Evolutionary conservation across 2,113 vertebrate species (phyloP).

Genomic region (Dicerorhinus sumatrensis): DNA sequence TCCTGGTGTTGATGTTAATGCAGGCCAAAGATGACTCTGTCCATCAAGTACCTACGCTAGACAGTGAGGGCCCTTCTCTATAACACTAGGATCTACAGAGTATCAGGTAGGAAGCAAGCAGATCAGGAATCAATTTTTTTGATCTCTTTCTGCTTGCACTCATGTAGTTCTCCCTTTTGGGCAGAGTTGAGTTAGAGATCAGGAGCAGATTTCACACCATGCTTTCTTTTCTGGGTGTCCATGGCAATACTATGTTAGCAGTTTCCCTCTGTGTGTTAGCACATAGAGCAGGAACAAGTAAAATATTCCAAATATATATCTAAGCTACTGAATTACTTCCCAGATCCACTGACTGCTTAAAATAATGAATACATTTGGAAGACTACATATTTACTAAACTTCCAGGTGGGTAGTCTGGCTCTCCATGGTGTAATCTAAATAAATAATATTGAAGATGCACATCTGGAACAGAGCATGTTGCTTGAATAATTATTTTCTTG

Average conservation of each 20-base stretch:
- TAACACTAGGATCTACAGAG: not conserved
- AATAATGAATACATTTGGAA: slow-evolving; percentile 28
- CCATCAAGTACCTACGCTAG: accelerated
- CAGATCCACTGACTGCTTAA: not conserved
- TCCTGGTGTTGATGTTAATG: not conserved
- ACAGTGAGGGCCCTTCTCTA: not conserved
- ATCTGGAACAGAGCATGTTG: not conserved
- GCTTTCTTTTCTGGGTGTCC: not conserved
- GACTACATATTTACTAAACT: slow-evolving; percentile 36
- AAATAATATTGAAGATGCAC: not conserved
- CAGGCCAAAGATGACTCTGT: not conserved
- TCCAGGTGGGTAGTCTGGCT: not conserved
- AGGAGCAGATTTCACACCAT: not conserved
- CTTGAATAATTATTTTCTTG: slow-evolving; percentile 19
- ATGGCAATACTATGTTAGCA: not conserved
- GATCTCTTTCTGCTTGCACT: not conserved
- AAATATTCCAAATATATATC: slow-evolving; percentile 10
- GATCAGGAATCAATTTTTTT: not conserved
- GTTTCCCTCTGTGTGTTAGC: no score
- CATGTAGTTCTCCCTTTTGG: not conserved
- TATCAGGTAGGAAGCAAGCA: not conserved
- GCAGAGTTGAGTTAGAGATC: not conserved
- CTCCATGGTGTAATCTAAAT: not conserved
- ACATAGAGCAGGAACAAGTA: not conserved
- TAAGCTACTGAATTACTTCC: not conserved